Base-by-base conservation (phyloP, 2,888 invertebrate species). In the Caenorhabditis sinica region DNA sequence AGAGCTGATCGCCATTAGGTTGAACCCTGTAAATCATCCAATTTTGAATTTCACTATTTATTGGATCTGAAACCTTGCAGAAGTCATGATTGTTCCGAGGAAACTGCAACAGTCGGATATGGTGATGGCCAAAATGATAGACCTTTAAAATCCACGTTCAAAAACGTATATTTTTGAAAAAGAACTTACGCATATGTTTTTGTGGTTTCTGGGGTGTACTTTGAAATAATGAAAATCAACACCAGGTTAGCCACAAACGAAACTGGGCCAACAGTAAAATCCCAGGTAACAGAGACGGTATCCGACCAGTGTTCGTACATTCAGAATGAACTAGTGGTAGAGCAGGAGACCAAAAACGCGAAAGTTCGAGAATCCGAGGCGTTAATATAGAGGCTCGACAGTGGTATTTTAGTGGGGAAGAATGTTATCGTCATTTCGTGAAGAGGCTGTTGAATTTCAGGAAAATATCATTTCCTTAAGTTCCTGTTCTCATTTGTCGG, bases 221-320 rank as follows among this genome's bases (percentile, higher is more conserved):
- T 69, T 13, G 36, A 4, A 6, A 69, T 69, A 13, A 69, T 69
- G 2, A 6, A 33, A 4, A 69, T 20, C 11, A 56, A 23, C 1
- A 56, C 3, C 0, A 69, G 13, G n/a, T 69, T 69, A 1, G 53
- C 20, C 6, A 36, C 8, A 17, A 69, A 17, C 1, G 36, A 33
- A 11, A 53, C 11, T 2, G 53, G 53, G 9, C 69, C 69, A 1
- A 53, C 17, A 23, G 25, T 36, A 13, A 53, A 36, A 36, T 69
- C 69, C 33, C 23, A 69, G 2, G 9, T n/a, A 15, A 53, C 20
- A 8, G 36, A 36, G 8, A 36, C 5, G 0, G 11, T 17, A 23
- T 69, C 36, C 1, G 69, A 53, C 69, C 69, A 69, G n/a, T 69
- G 66, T 17, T 68, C 51, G 20, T 33, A 33, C 66, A 68, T 66